These are phyloP conservation scores for Ictalurus punctatus DNA, from an alignment of 2,113 vertebrate genomes.

Conservation along the genomic window DNA sequence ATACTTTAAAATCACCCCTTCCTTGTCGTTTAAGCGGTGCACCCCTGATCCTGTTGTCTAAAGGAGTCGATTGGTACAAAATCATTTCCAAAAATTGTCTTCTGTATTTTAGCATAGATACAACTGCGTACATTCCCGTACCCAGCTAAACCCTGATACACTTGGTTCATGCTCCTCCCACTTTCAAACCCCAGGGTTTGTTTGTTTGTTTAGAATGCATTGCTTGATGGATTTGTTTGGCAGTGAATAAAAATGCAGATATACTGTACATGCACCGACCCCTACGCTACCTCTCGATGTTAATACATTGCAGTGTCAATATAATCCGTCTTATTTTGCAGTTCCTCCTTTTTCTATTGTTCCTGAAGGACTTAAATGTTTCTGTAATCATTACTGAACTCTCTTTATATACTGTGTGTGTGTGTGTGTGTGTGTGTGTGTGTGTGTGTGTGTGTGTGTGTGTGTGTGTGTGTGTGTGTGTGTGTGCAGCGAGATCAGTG, in stretches of 20 bases:
- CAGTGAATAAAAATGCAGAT: not conserved
- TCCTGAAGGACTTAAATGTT: not conserved
- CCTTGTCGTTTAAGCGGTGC: not conserved
- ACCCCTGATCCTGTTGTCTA: not conserved
- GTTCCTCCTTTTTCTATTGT: not conserved
- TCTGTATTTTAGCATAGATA: not conserved
- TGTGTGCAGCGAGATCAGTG: conserved; percentile 86
- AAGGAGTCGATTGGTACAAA: not conserved
- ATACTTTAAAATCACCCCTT: not conserved
- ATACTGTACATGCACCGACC: not conserved
- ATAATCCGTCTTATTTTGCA: not conserved
- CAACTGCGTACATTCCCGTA: not conserved
- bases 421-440: no score
- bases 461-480: not conserved
- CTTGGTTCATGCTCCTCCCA: not conserved
- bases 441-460: not conserved
- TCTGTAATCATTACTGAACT: not conserved
- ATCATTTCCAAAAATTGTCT: not conserved
- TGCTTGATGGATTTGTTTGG: not conserved
- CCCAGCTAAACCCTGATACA: not conserved
- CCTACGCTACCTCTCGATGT: not conserved
- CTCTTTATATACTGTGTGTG: not conserved
- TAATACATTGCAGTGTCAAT: not conserved
- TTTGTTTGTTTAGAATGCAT: not conserved
- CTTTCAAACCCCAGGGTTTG: not conserved